Base-by-base conservation (phyloP, 1,140 invertebrate species). In the Brachionus plicatilis region DNA sequence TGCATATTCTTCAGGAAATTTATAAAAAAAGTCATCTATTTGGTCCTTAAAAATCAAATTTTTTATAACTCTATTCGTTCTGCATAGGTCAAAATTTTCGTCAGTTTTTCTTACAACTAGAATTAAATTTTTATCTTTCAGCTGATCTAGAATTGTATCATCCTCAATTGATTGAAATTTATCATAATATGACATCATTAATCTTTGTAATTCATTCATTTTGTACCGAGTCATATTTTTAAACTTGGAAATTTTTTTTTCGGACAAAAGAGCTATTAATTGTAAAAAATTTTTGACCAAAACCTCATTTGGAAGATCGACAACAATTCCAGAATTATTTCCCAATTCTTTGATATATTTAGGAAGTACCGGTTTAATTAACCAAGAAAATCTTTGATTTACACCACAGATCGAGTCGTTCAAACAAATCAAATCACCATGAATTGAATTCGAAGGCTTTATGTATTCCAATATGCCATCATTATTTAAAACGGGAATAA, bases 21-120 rank as follows among this genome's bases (percentile, higher is more conserved):
- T 50, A 47, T 76, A 76, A 12, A 76, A 29, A 24, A 76, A 76
- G 7, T 29, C 72, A 76, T 76, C 72, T 76, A 76, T 76, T 76
- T 76, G 72, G 47, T 47, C 45, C 43, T 5, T 17, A 50, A 2
- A 24, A n/a, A n/a, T 50, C 20, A 76, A 27, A 12, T 47, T 33
- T 76, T 76, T 76, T 27, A 76, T 11, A 50, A 76, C 24, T 29
- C 50, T 27, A 27, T 50, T 27, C 4, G 72, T 9, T 50, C 27
- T 53, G 12, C n/a, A 50, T 8, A 76, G 50, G 12, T 76, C 47
- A 50, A 27, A 29, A 50, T 1, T 29, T 27, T 12, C 12, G 6
- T 47, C 9, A 12, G 20, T 3, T 50, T 27, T 27, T 6, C 20
- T 50, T 50, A 6, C 50, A 24, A 50, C 45, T 9, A 76, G 27